Percentiles rank a stretch among this genome's conserved stretches.
Evolutionary conservation across 2,113 vertebrate genomes (phyloP).

Genomic region (Phoxinus phoxinus): DNA sequence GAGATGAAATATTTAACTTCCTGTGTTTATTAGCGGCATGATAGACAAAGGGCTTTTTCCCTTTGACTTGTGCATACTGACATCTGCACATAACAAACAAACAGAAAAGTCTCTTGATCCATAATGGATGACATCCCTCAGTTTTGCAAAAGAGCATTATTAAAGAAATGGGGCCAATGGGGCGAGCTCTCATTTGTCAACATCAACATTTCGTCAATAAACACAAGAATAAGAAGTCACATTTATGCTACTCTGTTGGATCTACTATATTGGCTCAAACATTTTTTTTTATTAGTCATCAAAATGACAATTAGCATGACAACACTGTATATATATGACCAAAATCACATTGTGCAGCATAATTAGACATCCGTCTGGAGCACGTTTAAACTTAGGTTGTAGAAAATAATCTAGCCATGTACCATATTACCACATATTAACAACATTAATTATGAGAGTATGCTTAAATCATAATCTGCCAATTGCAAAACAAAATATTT

Average conservation of each 20-base stretch:
- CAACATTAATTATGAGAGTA: not conserved
- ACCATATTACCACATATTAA: not conserved
- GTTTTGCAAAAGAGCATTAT: conserved; percentile 75
- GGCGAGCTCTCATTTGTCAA: conserved; percentile 65
- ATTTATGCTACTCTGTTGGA: conserved; percentile 49
- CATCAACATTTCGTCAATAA: conserved; percentile 72
- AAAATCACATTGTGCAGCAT: not conserved
- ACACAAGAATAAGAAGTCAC: conserved; percentile 56
- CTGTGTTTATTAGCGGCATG: conserved; percentile 82
- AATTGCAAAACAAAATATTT: not conserved
- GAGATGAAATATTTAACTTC: conserved; percentile 80
- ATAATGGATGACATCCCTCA: conserved; percentile 77
- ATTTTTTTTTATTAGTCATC: conserved; percentile 23
- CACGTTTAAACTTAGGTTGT: not conserved
- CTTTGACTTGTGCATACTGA: conserved; percentile 81
- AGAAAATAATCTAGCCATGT: not conserved
- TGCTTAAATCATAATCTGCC: not conserved
- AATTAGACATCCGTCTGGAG: not conserved
- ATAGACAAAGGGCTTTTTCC: conserved; percentile 80
- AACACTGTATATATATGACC: conserved; percentile 40
- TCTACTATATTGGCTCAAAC: conserved; percentile 58
- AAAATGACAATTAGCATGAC: conserved; percentile 48
- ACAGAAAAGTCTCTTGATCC: conserved; percentile 77
- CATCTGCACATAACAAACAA: conserved; percentile 81
- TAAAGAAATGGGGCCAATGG: conserved; percentile 73